Percentiles rank a stretch among this genome's conserved stretches.
Evolutionary conservation across 2,113 vertebrate genomes (phyloP).

Genomic region (Salvelinus alpinus): DNA sequence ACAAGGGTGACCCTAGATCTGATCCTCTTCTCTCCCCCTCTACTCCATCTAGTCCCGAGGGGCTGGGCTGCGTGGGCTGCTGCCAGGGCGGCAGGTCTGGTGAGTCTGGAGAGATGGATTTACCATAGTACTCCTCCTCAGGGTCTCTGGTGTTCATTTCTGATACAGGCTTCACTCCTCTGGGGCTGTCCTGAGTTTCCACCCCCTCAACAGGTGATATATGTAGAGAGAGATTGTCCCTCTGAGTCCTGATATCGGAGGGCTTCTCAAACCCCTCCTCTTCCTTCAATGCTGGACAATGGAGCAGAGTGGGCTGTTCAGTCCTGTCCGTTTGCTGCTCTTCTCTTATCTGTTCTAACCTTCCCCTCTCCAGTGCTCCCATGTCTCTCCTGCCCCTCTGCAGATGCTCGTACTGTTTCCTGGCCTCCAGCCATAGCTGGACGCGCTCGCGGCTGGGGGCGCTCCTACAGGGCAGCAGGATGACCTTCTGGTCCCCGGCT

Average conservation of each 20-base stretch:
- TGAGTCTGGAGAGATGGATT: constrained; percentile 78
- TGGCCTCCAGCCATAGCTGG: constrained; percentile 92
- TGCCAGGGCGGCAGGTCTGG: constrained; percentile 86
- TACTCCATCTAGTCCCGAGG: constrained; percentile 39
- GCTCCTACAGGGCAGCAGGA: constrained; percentile 93
- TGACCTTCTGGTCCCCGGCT: constrained; percentile 84
- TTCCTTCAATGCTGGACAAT: constrained; percentile 6
- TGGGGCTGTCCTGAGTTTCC: constrained; percentile 48
- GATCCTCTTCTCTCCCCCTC: constrained; percentile 54
- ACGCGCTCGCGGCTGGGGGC: constrained; percentile 88
- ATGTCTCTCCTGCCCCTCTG: constrained; percentile 69
- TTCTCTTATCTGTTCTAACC: not conserved
- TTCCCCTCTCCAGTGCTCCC: constrained; percentile 1
- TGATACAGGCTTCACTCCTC: constrained; percentile 53
- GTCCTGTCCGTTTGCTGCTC: not conserved
- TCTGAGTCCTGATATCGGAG: constrained; percentile 54
- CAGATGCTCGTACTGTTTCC: constrained; percentile 86
- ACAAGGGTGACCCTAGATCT: constrained; percentile 34
- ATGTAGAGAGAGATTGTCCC: constrained; percentile 58
- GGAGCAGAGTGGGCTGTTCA: constrained; percentile 29
- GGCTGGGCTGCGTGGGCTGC: constrained; percentile 69
- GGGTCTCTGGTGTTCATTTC: too few species aligned
- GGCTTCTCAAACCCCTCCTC: constrained; percentile 48
- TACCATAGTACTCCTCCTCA: constrained; percentile 60
- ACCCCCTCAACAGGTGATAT: constrained; percentile 45